Conservation (phyloP, 1,140 invertebrate genomes). For the Venturia canescens region DNA sequence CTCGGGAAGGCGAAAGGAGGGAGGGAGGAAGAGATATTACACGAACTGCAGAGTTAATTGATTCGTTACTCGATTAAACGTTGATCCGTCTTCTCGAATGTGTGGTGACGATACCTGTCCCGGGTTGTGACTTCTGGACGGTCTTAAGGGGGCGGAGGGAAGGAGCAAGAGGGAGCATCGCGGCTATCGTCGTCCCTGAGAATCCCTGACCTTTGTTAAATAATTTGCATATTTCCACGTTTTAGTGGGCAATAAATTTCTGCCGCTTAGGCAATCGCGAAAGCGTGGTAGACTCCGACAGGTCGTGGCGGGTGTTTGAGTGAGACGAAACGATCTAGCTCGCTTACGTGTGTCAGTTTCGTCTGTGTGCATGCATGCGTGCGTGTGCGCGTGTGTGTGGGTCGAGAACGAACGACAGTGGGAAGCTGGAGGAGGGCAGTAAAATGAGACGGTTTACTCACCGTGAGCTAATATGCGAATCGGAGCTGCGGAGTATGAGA, state of each 20-base stretch:
- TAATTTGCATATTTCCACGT: constrained; percentile 73
- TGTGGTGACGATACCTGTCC: background rate
- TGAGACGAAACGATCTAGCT: constrained; percentile 27
- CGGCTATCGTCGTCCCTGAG: constrained; percentile 58
- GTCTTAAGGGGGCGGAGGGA: no score
- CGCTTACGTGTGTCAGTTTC: background rate
- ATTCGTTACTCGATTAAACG: constrained; percentile 53
- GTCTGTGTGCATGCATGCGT: constrained; percentile 23
- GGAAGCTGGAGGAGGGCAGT: constrained; percentile 59
- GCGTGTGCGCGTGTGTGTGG: constrained; percentile 54
- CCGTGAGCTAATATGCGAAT: constrained; percentile 49
- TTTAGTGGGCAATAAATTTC: constrained; percentile 74
- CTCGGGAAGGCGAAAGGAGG: background rate
- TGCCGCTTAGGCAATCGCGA: constrained; percentile 70
- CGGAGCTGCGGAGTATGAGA: constrained; percentile 34
- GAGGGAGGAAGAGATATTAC: background rate
- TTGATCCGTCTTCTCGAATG: constrained; percentile 12
- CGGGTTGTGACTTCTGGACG: background rate
- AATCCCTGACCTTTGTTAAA: constrained; percentile 73
- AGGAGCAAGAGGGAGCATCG: background rate
- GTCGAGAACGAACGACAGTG: constrained; percentile 54
- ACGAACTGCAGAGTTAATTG: constrained; percentile 53
- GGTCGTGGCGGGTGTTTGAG: constrained; percentile 51
- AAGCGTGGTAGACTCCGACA: constrained; percentile 44
- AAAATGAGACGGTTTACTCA: constrained; percentile 67